phyloP scores from a whole-genome alignment of 2,888 invertebrate genomes.

The Kryphioiulus occultus region DNA sequence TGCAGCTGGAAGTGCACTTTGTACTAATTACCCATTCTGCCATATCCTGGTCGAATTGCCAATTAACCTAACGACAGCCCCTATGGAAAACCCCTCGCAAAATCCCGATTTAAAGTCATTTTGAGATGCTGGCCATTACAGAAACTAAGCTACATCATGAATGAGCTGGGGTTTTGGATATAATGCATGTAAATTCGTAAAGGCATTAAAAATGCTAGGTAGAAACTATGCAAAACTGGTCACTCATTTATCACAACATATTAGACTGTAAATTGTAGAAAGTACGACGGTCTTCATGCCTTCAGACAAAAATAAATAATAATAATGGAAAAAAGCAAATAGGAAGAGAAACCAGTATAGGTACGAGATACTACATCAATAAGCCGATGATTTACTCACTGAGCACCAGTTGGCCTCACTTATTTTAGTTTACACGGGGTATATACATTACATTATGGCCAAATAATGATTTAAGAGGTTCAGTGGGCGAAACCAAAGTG shows the following conservation, averaged over 20 bases:
- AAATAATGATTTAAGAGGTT: constrained; percentile 21
- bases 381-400: neutral
- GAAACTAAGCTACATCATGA: neutral
- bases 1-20: too few relatives aligned
- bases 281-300: neutral
- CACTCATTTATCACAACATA: neutral
- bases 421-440: neutral
- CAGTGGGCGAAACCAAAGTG: constrained; percentile 24
- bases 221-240: neutral
- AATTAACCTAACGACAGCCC: too few relatives aligned
- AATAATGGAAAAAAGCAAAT: neutral
- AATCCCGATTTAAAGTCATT: neutral
- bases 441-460: neutral
- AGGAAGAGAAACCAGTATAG: neutral
- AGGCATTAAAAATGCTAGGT: neutral
- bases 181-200: neutral
- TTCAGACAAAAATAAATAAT: neutral
- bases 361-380: neutral
- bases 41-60: too few relatives aligned
- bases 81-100: neutral
- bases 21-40: too few relatives aligned
- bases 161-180: neutral
- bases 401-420: neutral
- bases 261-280: neutral
- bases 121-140: neutral